Evolutionary conservation across 2,113 vertebrate genomes (phyloP).

Genomic region (Gasterosteus nipponicus): DNA sequence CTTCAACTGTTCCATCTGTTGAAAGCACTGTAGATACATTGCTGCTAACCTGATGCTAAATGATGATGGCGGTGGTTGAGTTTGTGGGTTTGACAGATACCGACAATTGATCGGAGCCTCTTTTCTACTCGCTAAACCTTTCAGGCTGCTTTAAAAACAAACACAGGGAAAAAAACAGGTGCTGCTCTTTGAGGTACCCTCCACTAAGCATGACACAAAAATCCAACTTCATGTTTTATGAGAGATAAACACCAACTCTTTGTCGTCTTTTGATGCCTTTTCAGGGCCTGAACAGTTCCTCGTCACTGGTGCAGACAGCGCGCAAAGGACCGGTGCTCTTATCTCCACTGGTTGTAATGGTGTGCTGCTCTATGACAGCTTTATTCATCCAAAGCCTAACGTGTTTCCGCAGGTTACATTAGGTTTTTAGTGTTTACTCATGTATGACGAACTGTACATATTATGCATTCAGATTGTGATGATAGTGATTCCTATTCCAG

Average conservation of each 20-base stretch:
- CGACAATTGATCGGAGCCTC: constrained; percentile 11
- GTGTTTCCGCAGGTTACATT: neutral
- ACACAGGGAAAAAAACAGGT: neutral
- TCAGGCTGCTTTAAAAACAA: constrained; percentile 5
- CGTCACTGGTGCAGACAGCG: constrained; percentile 5
- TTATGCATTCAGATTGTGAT: neutral
- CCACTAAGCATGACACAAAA: neutral
- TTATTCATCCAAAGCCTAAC: constrained; percentile 6
- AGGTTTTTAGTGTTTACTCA: neutral
- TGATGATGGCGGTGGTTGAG: constrained; percentile 13
- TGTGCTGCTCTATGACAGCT: neutral
- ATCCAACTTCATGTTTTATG: neutral
- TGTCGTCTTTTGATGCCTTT: constrained; percentile 13
- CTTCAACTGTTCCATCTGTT: neutral
- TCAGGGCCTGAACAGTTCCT: constrained; percentile 7
- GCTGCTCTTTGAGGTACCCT: neutral
- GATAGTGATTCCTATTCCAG: neutral
- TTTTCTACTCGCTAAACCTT: constrained; percentile 37
- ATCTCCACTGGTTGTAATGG: constrained; percentile 12
- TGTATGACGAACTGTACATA: too few species aligned
- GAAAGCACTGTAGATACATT: constrained; percentile 3
- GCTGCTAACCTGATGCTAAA: constrained; percentile 6
- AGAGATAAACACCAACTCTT: neutral
- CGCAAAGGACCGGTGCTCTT: neutral
- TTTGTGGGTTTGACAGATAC: constrained; percentile 19